Base-by-base conservation (phyloP, 2,797 vertebrate species). In the Molossus alvarezi region DNA sequence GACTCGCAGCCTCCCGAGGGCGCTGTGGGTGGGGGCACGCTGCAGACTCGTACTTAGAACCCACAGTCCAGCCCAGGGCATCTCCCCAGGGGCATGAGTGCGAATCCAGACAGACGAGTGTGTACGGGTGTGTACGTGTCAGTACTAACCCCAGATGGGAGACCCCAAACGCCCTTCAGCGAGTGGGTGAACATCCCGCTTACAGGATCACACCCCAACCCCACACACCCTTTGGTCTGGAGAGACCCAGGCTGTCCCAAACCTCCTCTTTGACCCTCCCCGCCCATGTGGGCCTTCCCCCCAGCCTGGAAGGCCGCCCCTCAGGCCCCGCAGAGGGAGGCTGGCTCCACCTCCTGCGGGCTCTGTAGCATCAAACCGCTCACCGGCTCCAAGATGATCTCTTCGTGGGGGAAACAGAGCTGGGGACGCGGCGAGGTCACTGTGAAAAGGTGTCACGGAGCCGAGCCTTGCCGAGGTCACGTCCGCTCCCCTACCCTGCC, bases 71-170 rank as follows among this genome's bases (percentile, higher is more conserved):
- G 5, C 17, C 33, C 1, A 0, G 8, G 29, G 58, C 5, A 3
- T 2, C 23, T 53, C 15, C 33, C 27, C 3, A 0, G 37, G 75
- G 69, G 21, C 11, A 3, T 2, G 51, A 9, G 21, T 3, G 0
- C 1, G 2, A 10, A 23, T 5, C 41, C 41, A 45, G 41, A 45
- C 41, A 45, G 41, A 45, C 41, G 41, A 3, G 41, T 45, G 41
- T 45, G 41, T 45, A 45, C 41, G 41, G 41, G 41, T 45, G 41
- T 45, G 41, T 45, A 45, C 41, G 41, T 6, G 41, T 33, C 13
- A 25, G 6, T 1, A 8, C 9, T 1, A 27, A 53, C 41, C 72
- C 29, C 45, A 33, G 3, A 1, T 0, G 41, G 75, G 55, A 29
- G 11, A 18, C 45, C 15, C 15, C 10, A 57, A 1, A 15, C 0